Conservation (phyloP, 1,140 invertebrate genomes). For the Drosophila albomicans region DNA sequence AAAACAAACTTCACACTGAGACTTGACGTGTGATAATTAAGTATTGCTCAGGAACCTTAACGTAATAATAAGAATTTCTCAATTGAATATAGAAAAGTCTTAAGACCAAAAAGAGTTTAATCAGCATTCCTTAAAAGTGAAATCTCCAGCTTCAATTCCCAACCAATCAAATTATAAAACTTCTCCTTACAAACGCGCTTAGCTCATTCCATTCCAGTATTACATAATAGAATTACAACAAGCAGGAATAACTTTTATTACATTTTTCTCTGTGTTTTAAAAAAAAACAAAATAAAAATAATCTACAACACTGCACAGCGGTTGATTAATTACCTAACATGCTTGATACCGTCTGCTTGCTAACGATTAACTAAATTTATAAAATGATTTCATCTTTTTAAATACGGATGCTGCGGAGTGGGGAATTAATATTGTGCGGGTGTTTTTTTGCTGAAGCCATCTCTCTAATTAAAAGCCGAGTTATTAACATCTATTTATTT, state of each 20-base stretch:
- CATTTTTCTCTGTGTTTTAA: neutral
- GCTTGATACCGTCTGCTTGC: neutral
- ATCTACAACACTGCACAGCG: neutral
- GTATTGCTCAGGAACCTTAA: too few relatives aligned
- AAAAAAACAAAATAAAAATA: neutral
- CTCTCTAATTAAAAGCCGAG: neutral
- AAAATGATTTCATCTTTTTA: conserved; percentile 29
- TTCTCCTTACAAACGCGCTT: too few relatives aligned
- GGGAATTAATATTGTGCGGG: neutral
- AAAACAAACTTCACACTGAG: too few relatives aligned
- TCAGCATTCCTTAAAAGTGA: too few relatives aligned
- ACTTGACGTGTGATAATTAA: too few relatives aligned
- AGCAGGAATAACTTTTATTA: neutral
- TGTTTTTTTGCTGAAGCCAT: neutral
- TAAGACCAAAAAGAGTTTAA: too few relatives aligned
- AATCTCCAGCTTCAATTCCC: too few relatives aligned
- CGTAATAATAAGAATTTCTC: too few relatives aligned
- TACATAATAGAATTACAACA: neutral
- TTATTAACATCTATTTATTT: conserved; percentile 1
- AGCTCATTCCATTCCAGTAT: neutral
- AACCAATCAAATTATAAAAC: too few relatives aligned
- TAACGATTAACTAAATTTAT: conserved; percentile 25
- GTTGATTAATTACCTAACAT: conserved; percentile 1
- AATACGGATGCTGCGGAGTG: neutral
- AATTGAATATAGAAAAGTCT: too few relatives aligned